A percentile compares a stretch with the other conserved stretches of the same genome.
These are phyloP conservation scores for Pteropus rufus DNA, from an alignment of 2,797 vertebrate species.

Conservation along the genomic window DNA sequence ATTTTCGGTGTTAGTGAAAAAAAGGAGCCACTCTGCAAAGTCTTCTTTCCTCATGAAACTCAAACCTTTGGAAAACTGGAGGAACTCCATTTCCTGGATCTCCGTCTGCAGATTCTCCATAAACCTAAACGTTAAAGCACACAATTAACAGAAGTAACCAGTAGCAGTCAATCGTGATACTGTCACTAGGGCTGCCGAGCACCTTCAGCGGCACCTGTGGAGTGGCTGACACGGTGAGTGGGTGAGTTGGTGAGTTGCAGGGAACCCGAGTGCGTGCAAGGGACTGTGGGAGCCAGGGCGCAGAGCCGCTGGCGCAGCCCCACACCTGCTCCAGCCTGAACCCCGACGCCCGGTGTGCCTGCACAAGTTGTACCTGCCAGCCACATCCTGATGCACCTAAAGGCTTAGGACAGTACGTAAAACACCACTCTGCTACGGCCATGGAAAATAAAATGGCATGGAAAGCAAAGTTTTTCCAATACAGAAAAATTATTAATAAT, in stretches of 20 bases:
- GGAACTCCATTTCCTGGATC: slow-evolving; percentile 98
- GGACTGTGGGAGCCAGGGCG: too few relatives aligned
- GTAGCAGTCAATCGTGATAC: rapidly evolving
- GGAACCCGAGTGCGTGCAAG: background rate
- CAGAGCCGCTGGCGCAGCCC: background rate
- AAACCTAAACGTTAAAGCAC: slow-evolving; percentile 86
- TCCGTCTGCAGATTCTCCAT: slow-evolving; percentile 97
- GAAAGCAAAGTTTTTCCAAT: background rate
- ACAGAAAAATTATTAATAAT: background rate
- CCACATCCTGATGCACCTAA: background rate
- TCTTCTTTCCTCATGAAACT: slow-evolving; percentile 96
- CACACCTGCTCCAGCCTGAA: background rate
- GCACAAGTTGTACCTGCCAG: background rate
- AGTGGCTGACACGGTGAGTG: background rate
- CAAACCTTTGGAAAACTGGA: slow-evolving; percentile 96
- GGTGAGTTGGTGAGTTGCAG: too few relatives aligned
- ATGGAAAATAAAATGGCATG: background rate
- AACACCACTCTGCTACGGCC: background rate
- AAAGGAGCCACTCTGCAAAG: slow-evolving; percentile 97
- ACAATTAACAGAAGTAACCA: background rate
- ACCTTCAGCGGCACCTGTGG: background rate
- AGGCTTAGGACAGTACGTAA: background rate
- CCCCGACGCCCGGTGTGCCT: background rate
- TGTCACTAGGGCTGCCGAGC: rapidly evolving
- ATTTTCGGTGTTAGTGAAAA: slow-evolving; percentile 95